phyloP scores from a whole-genome alignment of 2,797 vertebrate species.

The Thaleichthys pacificus region DNA sequence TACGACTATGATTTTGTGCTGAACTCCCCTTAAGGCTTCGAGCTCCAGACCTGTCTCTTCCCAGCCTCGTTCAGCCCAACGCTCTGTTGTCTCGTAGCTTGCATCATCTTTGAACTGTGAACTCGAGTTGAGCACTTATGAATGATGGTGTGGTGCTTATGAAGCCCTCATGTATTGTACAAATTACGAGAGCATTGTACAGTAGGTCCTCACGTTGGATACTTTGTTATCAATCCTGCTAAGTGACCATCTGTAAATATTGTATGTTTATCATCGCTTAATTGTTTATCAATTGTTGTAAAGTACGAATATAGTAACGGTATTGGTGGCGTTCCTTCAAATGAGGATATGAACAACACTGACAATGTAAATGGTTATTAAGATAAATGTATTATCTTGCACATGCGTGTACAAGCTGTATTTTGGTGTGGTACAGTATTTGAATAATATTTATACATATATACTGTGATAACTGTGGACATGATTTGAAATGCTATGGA shows the following conservation, averaged over 20 bases:
- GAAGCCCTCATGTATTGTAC: conserved; percentile 21
- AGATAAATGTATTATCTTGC: conserved; percentile 55
- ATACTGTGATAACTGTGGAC: conserved; percentile 36
- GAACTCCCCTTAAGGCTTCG: conserved; percentile 3
- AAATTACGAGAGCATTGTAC: conserved; percentile 28
- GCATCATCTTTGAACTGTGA: conserved; percentile 20
- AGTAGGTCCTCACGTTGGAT: conserved; percentile 10
- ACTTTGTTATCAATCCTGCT: conserved; percentile 27
- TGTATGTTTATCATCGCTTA: conserved; percentile 38
- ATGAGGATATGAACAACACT: conserved; percentile 54
- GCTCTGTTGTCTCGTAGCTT: conserved; percentile 27
- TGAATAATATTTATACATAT: conserved; percentile 74
- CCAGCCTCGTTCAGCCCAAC: conserved; percentile 4
- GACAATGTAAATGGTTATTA: conserved; percentile 55
- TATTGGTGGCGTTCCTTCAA: conserved; percentile 41
- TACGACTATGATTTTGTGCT: conserved; percentile 11
- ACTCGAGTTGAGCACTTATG: conserved; percentile 27
- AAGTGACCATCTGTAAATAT: conserved; percentile 47
- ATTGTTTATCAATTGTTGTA: conserved; percentile 35
- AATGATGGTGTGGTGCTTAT: conserved; percentile 20
- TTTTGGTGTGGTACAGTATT: conserved; percentile 64
- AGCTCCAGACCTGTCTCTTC: conserved; percentile 16
- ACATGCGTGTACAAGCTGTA: conserved; percentile 57
- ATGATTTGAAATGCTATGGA: conserved; percentile 58
- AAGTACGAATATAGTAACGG: conserved; percentile 41